Evolutionary conservation across 2,113 vertebrate genomes (phyloP).

Genomic region (Tichodroma muraria): DNA sequence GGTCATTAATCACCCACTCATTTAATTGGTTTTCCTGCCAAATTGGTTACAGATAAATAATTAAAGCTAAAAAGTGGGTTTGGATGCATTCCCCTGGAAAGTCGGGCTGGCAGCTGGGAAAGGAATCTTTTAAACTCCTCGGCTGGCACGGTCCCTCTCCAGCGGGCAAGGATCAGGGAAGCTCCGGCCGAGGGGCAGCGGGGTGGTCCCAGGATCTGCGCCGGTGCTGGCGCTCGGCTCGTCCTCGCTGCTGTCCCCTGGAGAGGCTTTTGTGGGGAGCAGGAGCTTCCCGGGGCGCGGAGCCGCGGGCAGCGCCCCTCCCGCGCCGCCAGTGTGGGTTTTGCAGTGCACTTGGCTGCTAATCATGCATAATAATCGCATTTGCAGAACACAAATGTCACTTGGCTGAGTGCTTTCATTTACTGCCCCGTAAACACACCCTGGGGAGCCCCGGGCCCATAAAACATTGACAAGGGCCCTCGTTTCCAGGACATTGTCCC

Average conservation of each 20-base stretch:
- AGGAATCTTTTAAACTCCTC: background rate
- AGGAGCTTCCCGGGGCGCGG: background rate
- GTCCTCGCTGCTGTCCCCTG: background rate
- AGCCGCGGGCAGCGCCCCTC: background rate
- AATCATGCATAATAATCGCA: slow-evolving; percentile 69
- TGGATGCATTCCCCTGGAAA: slow-evolving; percentile 60
- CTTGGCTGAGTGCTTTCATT: slow-evolving; percentile 67
- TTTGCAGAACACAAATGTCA: slow-evolving; percentile 68
- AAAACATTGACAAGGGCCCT: slow-evolving; percentile 55
- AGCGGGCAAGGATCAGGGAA: rapidly evolving
- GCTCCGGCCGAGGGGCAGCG: rapidly evolving
- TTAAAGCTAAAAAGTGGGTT: slow-evolving; percentile 64
- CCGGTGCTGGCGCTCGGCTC: rapidly evolving
- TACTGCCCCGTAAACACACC: slow-evolving; percentile 63
- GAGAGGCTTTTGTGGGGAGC: background rate
- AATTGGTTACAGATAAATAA: slow-evolving; percentile 73
- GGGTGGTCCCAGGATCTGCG: background rate
- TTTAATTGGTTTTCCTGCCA: slow-evolving; percentile 71
- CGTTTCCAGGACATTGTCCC: background rate
- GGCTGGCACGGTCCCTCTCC: background rate
- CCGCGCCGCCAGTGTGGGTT: background rate
- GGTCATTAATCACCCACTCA: slow-evolving; percentile 65
- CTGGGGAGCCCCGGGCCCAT: slow-evolving; percentile 44
- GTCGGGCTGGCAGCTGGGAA: slow-evolving; percentile 13
- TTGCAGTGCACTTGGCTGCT: slow-evolving; percentile 63